Percentiles rank a stretch among this genome's conserved stretches.
These are phyloP conservation scores for Papilio polytes DNA, from an alignment of 1,140 invertebrate species.

Conservation along the genomic window DNA sequence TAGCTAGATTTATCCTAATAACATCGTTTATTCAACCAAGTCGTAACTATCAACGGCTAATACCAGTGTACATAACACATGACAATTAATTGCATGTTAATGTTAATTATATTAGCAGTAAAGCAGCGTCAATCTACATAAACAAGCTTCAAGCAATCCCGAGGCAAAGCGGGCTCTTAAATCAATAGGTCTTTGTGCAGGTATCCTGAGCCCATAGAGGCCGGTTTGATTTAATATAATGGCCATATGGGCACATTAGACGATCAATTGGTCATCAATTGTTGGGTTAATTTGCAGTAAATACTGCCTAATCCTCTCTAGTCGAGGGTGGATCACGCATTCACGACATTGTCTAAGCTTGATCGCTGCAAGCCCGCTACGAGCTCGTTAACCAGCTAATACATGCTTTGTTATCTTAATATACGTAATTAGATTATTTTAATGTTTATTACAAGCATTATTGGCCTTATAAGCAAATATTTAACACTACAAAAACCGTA, in stretches of 20 bases:
- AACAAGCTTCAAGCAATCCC: conserved; percentile 54
- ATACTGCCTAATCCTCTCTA: conserved; percentile 68
- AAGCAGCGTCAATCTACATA: conserved; percentile 49
- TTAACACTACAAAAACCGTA: no score
- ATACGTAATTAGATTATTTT: neutral
- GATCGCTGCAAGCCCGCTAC: conserved; percentile 31
- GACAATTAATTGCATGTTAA: conserved; percentile 39
- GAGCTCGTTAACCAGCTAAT: conserved; percentile 42
- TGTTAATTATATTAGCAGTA: conserved; percentile 41
- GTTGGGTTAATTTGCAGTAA: conserved; percentile 79
- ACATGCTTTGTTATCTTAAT: neutral
- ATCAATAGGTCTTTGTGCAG: conserved; percentile 78
- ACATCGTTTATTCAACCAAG: neutral
- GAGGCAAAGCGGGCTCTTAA: conserved; percentile 59
- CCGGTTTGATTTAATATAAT: conserved; percentile 80
- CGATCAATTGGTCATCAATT: conserved; percentile 81
- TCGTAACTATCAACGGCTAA: conserved; percentile 1
- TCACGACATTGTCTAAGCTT: conserved; percentile 50
- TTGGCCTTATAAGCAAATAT: neutral
- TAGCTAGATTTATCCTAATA: neutral
- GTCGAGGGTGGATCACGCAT: conserved; percentile 54
- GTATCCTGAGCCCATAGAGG: conserved; percentile 61
- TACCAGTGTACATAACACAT: conserved; percentile 12
- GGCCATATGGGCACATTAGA: conserved; percentile 73
- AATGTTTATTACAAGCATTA: neutral